phyloP scores from a whole-genome alignment of 1,140 invertebrate genomes.

The Artemia franciscana region DNA sequence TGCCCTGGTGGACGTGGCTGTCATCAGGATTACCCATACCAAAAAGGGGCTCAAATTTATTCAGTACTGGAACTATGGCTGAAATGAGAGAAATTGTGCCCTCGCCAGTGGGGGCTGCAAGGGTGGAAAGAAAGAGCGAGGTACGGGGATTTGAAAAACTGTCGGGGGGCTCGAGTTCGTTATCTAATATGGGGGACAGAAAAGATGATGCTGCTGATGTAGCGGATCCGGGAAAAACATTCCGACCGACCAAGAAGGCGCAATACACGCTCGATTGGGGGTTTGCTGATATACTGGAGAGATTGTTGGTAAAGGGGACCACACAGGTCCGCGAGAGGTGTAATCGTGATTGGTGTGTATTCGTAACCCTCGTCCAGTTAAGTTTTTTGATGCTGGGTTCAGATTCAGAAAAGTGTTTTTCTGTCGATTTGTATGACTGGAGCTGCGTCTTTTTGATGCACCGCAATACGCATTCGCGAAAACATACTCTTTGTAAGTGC shows the following conservation, averaged over 20 bases:
- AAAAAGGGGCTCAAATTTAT: neutral
- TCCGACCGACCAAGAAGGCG: neutral
- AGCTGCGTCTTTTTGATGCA: neutral
- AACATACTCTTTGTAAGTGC: neutral
- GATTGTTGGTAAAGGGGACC: neutral
- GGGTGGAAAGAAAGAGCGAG: neutral
- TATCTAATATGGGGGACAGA: neutral
- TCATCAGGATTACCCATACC: neutral
- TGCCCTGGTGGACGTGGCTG: neutral
- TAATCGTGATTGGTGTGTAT: neutral
- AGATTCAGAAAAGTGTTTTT: too few relatives aligned
- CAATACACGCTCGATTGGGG: neutral
- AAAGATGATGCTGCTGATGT: neutral
- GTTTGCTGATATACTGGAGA: neutral
- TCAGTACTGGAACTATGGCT: neutral
- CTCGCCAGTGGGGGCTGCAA: neutral
- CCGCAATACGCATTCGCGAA: neutral
- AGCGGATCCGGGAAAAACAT: neutral
- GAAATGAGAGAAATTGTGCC: neutral
- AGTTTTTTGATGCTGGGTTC: too few relatives aligned
- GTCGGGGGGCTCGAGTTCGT: neutral
- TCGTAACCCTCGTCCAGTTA: too few relatives aligned
- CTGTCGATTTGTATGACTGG: neutral
- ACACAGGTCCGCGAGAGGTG: neutral
- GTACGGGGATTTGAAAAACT: neutral